Evolutionary conservation across 64 coral and sea anemone species (phyloP), one percentile per base, ranked within the genome.

Genomic region (Pocillopora damicornis): DNA sequence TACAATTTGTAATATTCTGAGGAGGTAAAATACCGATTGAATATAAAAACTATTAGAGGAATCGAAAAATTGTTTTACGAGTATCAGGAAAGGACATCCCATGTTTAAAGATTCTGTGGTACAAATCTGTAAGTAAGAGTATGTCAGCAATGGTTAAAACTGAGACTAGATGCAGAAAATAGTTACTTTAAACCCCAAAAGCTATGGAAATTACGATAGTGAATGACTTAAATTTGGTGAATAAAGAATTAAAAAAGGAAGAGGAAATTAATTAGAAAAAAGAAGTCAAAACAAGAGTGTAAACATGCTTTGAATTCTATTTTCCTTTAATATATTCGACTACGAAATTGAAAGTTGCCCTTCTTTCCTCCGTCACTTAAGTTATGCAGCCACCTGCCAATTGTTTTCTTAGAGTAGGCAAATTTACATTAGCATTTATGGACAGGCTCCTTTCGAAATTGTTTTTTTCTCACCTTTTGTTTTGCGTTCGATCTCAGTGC

Each of bases 181-280:
- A 80, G 58, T 25, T 20, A 20, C 20, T 71, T 36, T 36, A 82
- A 82, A 15, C 25, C 16, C 30, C 37, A 65, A 65, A 26, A 61
- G 64, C 37, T 76, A 38, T 76, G 75, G 34, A 81, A 61, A 63
- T 61, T 11, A 81, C 13, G 9, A 35, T 9, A 82, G 64, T 63
- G 79, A 82, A 37, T 35, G 30, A 60, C 16, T 64, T 36, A 82
- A 82, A 82, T 17, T 82, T 6, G 30, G 60, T 35, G 79, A 82
- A 82, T 82, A 63, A 64, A 82, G 14, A 14, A 82, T 37, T 65
- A 60, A 64, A 82, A 82, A 37, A n/a, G 25, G 34, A 26, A n/a
- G 12, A 82, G 11, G 18, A 82, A 82, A 82, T 61, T 82, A 15
- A 59, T 63, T 36, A 59, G 11, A 9, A 60, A 81, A 79, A 59